A percentile compares a stretch with the other conserved stretches of the same genome.
Conservation (phyloP, 2,888 invertebrate genomes). For the Diaprepes abbreviatus region DNA sequence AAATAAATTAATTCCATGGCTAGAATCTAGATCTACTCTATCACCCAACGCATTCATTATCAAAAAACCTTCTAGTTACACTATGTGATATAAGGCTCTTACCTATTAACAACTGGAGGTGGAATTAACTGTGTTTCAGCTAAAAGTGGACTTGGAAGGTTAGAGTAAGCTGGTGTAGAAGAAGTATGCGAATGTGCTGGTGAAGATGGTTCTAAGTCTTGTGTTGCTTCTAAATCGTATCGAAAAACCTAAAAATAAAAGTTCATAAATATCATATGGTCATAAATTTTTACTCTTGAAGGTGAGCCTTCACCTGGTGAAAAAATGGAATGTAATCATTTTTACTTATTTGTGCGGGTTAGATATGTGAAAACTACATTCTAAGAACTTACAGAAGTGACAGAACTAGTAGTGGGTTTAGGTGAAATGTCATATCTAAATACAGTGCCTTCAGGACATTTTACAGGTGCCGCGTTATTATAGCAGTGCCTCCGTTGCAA, state of each 20-base stretch:
- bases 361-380: too few species aligned
- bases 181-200: constrained; percentile 69
- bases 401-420: constrained; percentile 61
- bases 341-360: too few species aligned
- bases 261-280: neutral
- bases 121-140: constrained; percentile 52
- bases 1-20: too few species aligned
- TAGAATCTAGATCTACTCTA: too few species aligned
- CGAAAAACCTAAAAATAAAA: constrained; percentile 60
- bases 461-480: constrained; percentile 73
- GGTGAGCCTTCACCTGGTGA: too few species aligned
- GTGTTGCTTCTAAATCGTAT: constrained; percentile 61
- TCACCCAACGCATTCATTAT: too few species aligned
- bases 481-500: constrained; percentile 70
- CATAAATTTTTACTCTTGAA: too few species aligned
- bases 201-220: constrained; percentile 67
- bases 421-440: constrained; percentile 73
- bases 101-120: constrained; percentile 78
- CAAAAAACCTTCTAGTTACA: too few species aligned
- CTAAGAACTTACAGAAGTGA: constrained; percentile 42
- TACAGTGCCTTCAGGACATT: constrained; percentile 69
- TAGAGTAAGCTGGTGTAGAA: constrained; percentile 71
- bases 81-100: too few species aligned
- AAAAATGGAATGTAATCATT: too few species aligned
- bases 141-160: constrained; percentile 71